A percentile compares a stretch with the other conserved stretches of the same genome.
Evolutionary conservation across 1,140 invertebrate species (phyloP).

Genomic region (Caenorhabditis remanei): DNA sequence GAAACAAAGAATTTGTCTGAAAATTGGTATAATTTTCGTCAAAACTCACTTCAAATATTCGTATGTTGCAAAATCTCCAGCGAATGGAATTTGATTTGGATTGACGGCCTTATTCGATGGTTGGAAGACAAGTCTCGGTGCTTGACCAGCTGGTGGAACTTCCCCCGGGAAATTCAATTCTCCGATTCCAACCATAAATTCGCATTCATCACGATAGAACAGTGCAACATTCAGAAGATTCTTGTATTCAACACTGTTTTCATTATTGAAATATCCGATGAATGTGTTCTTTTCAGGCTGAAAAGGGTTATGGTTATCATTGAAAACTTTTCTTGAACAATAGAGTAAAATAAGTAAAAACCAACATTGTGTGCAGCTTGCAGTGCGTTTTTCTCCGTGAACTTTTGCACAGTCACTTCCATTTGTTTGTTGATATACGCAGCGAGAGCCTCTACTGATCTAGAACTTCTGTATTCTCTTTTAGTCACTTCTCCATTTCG

Average conservation of each 20-base stretch:
- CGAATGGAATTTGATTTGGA: slow-evolving; percentile 53
- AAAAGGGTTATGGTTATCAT: not conserved
- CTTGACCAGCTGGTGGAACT: not conserved
- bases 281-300: slow-evolving; percentile 31
- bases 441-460: slow-evolving; percentile 88
- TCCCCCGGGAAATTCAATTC: slow-evolving; percentile 34
- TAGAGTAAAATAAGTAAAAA: slow-evolving; percentile 17
- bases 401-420: slow-evolving; percentile 80
- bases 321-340: no score
- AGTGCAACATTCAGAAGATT: slow-evolving; percentile 15
- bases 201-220: slow-evolving; percentile 34
- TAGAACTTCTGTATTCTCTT: slow-evolving; percentile 86
- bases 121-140: slow-evolving; percentile 34
- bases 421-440: slow-evolving; percentile 90
- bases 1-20: no score
- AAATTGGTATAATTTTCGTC: no score
- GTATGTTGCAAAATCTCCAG: slow-evolving; percentile 61
- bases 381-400: slow-evolving; percentile 69
- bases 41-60: slow-evolving; percentile 79
- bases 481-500: slow-evolving; percentile 93
- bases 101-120: slow-evolving; percentile 17
- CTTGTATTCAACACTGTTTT: slow-evolving; percentile 45
- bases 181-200: slow-evolving; percentile 33
- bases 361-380: slow-evolving; percentile 68
- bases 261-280: slow-evolving; percentile 41